These are phyloP conservation scores for Pediacus dermestoides DNA, from an alignment of 2,888 invertebrate species.

Conservation along the genomic window DNA sequence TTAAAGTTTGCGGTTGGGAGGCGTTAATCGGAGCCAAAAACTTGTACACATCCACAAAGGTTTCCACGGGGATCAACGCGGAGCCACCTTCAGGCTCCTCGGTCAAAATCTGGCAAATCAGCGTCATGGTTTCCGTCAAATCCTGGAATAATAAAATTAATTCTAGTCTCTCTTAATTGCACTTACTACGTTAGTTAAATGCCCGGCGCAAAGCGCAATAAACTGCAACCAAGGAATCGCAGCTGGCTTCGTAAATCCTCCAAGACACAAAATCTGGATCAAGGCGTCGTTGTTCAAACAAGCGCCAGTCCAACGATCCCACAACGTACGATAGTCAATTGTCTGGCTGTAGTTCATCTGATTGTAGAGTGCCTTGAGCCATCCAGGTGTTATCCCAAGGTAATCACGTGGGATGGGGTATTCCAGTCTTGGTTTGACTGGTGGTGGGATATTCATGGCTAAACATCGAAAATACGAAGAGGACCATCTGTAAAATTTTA, in stretches of 20 bases:
- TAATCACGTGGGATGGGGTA: constrained; percentile 67
- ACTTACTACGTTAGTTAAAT: constrained; percentile 65
- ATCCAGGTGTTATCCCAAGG: constrained; percentile 75
- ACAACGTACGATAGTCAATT: constrained; percentile 46
- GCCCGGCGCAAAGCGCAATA: constrained; percentile 68
- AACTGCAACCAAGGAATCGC: constrained; percentile 70
- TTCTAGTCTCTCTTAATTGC: too few relatives aligned
- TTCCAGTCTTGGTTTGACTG: constrained; percentile 74
- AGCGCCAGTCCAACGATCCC: constrained; percentile 62
- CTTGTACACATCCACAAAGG: constrained; percentile 60
- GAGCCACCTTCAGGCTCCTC: constrained; percentile 82
- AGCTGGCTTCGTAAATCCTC: constrained; percentile 61
- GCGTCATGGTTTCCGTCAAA: constrained; percentile 72
- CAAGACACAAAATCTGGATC: constrained; percentile 66
- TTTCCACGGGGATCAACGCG: constrained; percentile 64
- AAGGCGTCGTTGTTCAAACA: constrained; percentile 63
- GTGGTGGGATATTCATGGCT: constrained; percentile 72
- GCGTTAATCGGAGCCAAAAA: constrained; percentile 59
- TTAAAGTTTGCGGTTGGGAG: constrained; percentile 43
- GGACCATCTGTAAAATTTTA: constrained; percentile 64
- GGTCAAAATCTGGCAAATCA: constrained; percentile 76
- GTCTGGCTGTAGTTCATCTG: constrained; percentile 59
- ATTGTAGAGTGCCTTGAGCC: constrained; percentile 70
- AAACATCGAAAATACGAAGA: constrained; percentile 77
- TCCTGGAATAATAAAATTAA: constrained; percentile 54